Percentiles rank a stretch among this genome's conserved stretches.
Conservation (phyloP, 2,113 vertebrate genomes). For the Cairina moschata region DNA sequence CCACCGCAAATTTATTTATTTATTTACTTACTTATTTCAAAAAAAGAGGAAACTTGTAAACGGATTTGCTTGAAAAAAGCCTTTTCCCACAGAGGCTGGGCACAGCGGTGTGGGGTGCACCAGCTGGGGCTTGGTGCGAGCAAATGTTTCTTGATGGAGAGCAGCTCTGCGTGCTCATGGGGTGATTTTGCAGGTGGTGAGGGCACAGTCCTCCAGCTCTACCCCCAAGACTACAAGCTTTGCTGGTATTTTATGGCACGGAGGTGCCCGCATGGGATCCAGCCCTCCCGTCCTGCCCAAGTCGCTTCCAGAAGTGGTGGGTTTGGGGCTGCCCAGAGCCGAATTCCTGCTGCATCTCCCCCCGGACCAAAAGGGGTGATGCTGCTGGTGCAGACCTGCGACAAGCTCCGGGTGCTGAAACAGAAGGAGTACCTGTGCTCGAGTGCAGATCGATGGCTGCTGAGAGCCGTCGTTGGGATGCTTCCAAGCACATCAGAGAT, state of each 20-base stretch:
- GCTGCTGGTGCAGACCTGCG: neutral
- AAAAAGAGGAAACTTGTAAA: neutral
- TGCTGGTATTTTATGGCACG: neutral
- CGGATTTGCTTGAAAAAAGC: neutral
- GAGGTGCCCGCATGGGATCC: neutral
- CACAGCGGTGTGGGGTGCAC: rapidly evolving
- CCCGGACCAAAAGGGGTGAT: too few species aligned
- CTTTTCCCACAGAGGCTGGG: neutral
- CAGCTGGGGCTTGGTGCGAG: neutral
- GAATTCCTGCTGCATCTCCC: neutral
- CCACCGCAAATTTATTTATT: neutral
- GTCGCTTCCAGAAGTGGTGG: neutral
- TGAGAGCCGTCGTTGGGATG: neutral
- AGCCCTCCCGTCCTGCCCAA: neutral
- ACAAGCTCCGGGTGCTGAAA: neutral
- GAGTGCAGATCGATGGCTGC: neutral
- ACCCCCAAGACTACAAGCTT: neutral
- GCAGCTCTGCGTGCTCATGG: rapidly evolving
- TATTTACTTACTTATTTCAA: too few species aligned
- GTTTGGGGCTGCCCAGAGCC: neutral
- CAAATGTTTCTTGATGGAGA: neutral
- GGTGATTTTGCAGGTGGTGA: rapidly evolving
- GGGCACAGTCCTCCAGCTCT: neutral
- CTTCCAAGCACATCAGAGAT: neutral
- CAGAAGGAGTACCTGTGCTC: neutral